Evolutionary conservation across 2,797 vertebrate species (phyloP), one percentile per base, ranked within the genome.

Genomic region (Chelon labrosus): DNA sequence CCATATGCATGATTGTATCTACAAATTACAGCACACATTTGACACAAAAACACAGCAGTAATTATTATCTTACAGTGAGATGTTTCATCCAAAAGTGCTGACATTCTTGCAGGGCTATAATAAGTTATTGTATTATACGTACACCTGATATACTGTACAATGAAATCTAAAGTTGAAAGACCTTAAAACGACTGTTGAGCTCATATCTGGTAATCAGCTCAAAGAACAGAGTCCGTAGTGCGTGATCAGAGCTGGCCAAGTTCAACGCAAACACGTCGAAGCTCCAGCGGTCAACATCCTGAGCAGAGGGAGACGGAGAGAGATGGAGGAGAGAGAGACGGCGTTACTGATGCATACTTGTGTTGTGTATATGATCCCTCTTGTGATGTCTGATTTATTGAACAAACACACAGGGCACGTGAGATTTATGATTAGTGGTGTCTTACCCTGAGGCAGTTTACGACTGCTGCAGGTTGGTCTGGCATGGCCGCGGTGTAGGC

Each of bases 141-240:
- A 12, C 22, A 11, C 46, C 35, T 25, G 11, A 10, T 25, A 41
- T 9, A 31, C 3, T 27, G 3, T 17, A 31, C 13, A 37, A 37
- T 41, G 7, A 66, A 67, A 83, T 52, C 16, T 4, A 60, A 63
- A 64, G 27, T 27, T 19, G 2, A 70, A 70, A 54, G 58, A 97
- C 97, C 96, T 98, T 97, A 86, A 98, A 98, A 46, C 96, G 96
- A 63, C 93, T 95, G 94, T 95, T 96, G 90, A 97, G 96, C 70
- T 93, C 96, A 78, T 97, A 97, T 92, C 96, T 95, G 86, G 95
- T 95, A 89, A 97, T 92, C 87, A 98, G 92, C 86, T 98, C 97
- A 25, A 96, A 95, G 65, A 97, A 95, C 56, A 98, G 92, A 7
- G 95, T 96, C 66, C 84, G 91, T 66, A 98, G 85, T 0, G 95